phyloP scores from a whole-genome alignment of 2,113 vertebrate species.

The Lates calcarifer region DNA sequence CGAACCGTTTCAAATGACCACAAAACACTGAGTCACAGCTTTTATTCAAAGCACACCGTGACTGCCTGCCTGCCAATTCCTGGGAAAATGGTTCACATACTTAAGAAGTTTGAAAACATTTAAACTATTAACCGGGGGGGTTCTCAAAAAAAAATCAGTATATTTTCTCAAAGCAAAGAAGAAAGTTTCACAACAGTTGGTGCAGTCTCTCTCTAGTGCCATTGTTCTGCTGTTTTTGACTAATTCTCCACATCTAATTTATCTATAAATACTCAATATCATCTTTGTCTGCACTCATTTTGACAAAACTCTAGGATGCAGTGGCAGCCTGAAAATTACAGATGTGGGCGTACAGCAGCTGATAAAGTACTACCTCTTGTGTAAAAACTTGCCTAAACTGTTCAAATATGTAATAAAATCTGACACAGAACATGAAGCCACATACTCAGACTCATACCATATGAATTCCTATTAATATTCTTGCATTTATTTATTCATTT shows the following conservation, averaged over 20 bases:
- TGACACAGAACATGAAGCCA: neutral
- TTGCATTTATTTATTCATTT: neutral
- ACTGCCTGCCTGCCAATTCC: neutral
- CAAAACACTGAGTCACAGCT: neutral
- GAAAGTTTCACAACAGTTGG: neutral
- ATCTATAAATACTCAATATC: neutral
- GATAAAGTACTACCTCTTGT: neutral
- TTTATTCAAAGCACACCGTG: neutral
- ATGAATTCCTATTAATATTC: neutral
- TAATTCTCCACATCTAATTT: neutral
- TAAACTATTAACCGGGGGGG: neutral
- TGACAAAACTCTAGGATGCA: neutral
- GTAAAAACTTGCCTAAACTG: neutral
- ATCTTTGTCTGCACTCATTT: neutral
- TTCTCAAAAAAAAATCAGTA: neutral
- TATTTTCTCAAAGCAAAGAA: neutral
- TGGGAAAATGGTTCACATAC: neutral
- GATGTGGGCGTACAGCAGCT: neutral
- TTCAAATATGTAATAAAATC: neutral
- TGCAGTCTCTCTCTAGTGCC: neutral
- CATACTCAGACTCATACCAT: neutral
- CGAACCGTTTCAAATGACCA: neutral
- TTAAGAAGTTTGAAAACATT: neutral
- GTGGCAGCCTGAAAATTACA: neutral
- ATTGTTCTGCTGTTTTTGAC: neutral